Evolutionary conservation across 2,113 vertebrate genomes (phyloP).

Genomic region (Struthio camelus): DNA sequence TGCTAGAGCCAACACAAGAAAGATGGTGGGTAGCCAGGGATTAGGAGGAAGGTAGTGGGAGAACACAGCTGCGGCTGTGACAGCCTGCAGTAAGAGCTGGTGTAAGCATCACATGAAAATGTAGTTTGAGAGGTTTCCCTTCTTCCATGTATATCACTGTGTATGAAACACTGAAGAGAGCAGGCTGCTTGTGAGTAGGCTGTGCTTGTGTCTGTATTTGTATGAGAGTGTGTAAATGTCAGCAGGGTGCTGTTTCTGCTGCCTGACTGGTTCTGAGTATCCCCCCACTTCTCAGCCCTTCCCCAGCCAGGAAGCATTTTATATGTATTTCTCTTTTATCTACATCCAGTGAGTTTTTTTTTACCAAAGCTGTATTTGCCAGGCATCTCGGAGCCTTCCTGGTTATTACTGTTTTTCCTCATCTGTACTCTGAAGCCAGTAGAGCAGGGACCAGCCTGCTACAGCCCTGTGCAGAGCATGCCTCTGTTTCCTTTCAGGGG

Average conservation of each 20-base stretch:
- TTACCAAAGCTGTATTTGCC: not conserved
- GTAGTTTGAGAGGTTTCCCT: not conserved
- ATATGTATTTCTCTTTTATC: not conserved
- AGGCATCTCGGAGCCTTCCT: not conserved
- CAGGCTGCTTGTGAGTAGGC: not conserved
- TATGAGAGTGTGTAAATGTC: not conserved
- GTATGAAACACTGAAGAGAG: not conserved
- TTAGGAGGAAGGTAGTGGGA: not conserved
- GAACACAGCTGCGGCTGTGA: not conserved
- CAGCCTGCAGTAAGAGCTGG: not conserved
- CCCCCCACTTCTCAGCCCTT: not conserved
- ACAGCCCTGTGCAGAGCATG: not conserved
- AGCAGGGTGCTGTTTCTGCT: not conserved
- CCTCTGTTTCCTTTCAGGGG: constrained; percentile 81
- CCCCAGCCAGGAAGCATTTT: not conserved
- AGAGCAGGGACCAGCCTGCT: not conserved
- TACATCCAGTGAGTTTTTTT: not conserved
- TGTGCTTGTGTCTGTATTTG: not conserved
- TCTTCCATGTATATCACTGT: not conserved
- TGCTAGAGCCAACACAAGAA: not conserved
- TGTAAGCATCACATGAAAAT: not conserved
- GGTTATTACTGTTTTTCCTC: not conserved
- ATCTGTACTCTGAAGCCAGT: not conserved
- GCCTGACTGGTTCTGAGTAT: not conserved
- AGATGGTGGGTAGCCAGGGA: not conserved